Evolutionary conservation across 2,113 vertebrate species (phyloP).

Genomic region (Calidris pygmaea): DNA sequence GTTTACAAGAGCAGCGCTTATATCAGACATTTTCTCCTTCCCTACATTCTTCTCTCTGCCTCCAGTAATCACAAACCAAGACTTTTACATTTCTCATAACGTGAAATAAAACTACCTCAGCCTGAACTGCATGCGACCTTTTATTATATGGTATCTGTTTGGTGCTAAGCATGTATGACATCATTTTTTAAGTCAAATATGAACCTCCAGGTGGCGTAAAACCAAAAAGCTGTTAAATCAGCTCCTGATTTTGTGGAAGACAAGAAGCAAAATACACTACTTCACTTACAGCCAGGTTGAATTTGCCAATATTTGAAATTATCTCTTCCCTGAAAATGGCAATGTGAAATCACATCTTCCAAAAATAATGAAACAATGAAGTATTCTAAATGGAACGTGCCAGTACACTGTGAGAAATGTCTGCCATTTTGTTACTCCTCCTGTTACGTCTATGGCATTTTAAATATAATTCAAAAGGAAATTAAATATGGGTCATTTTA

Average conservation of each 20-base stretch:
- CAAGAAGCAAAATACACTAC: slow-evolving; percentile 4
- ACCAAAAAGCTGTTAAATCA: slow-evolving; percentile 28
- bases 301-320: neutral
- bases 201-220: slow-evolving; percentile 66
- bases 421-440: neutral
- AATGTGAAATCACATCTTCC: neutral
- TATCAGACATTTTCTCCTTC: slow-evolving; percentile 36
- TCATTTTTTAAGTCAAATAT: slow-evolving; percentile 59
- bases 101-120: slow-evolving; percentile 47
- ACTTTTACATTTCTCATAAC: neutral
- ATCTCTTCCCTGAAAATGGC: neutral
- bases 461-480: slow-evolving; percentile 46
- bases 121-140: slow-evolving; percentile 53
- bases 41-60: slow-evolving; percentile 30
- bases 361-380: neutral
- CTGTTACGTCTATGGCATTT: neutral
- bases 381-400: neutral
- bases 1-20: slow-evolving; percentile 42
- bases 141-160: slow-evolving; percentile 30
- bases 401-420: neutral
- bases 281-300: neutral
- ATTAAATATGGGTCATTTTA: slow-evolving; percentile 29
- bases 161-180: slow-evolving; percentile 57
- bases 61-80: slow-evolving; percentile 11
- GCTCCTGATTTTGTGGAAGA: slow-evolving; percentile 7